Conservation (phyloP, 2,888 invertebrate genomes). For the Druceiella hillmani region DNA sequence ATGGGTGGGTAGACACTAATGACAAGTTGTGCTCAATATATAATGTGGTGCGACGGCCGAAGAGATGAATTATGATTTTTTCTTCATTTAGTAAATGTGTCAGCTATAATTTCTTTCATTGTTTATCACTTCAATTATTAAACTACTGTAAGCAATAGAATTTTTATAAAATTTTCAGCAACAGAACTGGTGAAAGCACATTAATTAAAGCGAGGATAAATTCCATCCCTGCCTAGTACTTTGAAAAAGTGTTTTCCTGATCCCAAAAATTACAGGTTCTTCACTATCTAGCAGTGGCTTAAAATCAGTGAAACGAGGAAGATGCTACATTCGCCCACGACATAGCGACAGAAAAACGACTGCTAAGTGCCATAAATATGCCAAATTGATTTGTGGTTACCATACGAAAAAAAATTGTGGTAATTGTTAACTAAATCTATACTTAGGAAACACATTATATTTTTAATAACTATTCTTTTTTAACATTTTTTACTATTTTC, state of each 20-base stretch:
- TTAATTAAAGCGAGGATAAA: slow-evolving; percentile 4
- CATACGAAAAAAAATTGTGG: slow-evolving; percentile 3
- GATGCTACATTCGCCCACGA: too few relatives aligned
- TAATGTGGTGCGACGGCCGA: too few relatives aligned
- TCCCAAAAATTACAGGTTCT: slow-evolving; percentile 4
- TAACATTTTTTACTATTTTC: background rate
- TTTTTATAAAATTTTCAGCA: slow-evolving; percentile 4
- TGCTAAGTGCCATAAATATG: slow-evolving; percentile 4
- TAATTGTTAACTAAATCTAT: background rate
- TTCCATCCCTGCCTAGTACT: slow-evolving; percentile 7
- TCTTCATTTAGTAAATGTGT: background rate
- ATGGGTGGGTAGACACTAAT: too few relatives aligned
- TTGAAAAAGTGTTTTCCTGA: slow-evolving; percentile 6
- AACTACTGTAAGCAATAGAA: background rate
- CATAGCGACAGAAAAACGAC: too few relatives aligned
- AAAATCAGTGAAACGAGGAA: slow-evolving; percentile 3
- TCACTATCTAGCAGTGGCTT: slow-evolving; percentile 3
- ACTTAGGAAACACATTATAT: slow-evolving; percentile 3
- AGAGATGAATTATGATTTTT: background rate
- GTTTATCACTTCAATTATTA: background rate
- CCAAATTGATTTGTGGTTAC: slow-evolving; percentile 1
- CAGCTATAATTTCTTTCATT: background rate
- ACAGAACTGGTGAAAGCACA: slow-evolving; percentile 6
- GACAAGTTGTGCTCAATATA: too few relatives aligned
- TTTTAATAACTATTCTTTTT: slow-evolving; percentile 1